Evolutionary conservation across 2,888 invertebrate genomes (phyloP).

Genomic region (Lasioglossum pauxillum): DNA sequence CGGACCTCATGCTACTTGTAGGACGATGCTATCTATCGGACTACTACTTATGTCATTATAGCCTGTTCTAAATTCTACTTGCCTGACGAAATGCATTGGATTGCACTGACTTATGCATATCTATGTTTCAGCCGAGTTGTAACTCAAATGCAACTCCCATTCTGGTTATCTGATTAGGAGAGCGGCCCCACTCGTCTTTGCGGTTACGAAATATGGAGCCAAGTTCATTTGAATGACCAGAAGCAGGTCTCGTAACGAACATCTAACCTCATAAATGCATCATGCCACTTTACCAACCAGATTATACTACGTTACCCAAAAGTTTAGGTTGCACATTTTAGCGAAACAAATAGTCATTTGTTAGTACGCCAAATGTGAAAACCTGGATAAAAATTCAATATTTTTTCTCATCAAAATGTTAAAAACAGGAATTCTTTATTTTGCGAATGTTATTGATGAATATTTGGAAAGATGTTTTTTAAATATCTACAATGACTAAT

Average conservation of each 20-base stretch:
- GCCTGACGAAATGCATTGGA: background rate
- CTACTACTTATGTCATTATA: slow-evolving; percentile 8
- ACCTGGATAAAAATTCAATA: background rate
- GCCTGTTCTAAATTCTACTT: slow-evolving; percentile 9
- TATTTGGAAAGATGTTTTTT: background rate
- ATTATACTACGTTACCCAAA: background rate
- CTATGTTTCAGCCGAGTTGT: slow-evolving; percentile 4
- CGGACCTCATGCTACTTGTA: slow-evolving; percentile 11
- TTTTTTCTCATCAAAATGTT: background rate
- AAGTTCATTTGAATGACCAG: slow-evolving; percentile 15
- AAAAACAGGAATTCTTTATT: background rate
- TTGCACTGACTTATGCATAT: slow-evolving; percentile 4
- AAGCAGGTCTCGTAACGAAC: background rate
- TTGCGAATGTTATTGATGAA: background rate
- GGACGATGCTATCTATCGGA: slow-evolving; percentile 2
- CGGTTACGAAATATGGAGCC: slow-evolving; percentile 13
- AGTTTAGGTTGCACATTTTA: background rate
- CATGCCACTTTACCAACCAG: background rate
- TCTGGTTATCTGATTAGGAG: slow-evolving; percentile 11
- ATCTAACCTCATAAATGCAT: background rate
- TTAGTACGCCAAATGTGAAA: background rate
- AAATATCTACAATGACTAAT: background rate
- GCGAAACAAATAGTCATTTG: background rate
- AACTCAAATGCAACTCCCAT: slow-evolving; percentile 19
- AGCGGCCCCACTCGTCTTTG: background rate